Base-by-base conservation (phyloP, 2,888 invertebrate genomes). In the Oxytorus armatus region DNA sequence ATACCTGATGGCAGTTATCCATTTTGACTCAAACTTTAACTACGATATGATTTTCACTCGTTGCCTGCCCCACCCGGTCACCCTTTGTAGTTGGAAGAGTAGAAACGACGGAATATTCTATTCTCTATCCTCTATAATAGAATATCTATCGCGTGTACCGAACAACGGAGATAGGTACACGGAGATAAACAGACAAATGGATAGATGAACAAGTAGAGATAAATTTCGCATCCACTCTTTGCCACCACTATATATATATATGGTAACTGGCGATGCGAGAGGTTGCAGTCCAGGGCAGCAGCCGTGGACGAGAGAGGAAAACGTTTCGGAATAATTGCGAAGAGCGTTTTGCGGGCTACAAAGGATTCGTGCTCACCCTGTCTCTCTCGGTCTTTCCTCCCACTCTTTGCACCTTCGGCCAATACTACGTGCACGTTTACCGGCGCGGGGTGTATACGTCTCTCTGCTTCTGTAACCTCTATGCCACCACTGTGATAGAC, bases 321-420 rank as follows among this genome's bases (percentile, higher is more conserved):
- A 74, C 82, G 77, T 87, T 86, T 83, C 81, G 77, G 85, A 86
- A 84, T 87, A 86, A 87, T 87, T 85, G 84, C 82, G 78, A 83
- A 72, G 81, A 77, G 75, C 70, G 53, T 79, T 79, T 75, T 59
- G 72, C 61, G 79, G 79, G 51, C 36, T 57, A 80, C 80, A 80
- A 77, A 80, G 77, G 76, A 73, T 68, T 51, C 51, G 55, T 39
- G 47, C 55, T 55, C 74, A 63, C 36, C 74, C 69, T 66, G 49
- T 25, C 25, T 55, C 39, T 51, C 57, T 44, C 61, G 21, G 10
- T 47, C 29, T 21, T 29, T 36, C 61, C 39, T 33, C 21, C 25
- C 59, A 59, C 51, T 55, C 16, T 8, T 49, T 36, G 33, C 39
- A 63, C 61, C 25, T 66, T 78, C 65, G 47, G 77, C 78, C 83